phyloP scores from a whole-genome alignment of 2,797 vertebrate species.

The Channa striata region DNA sequence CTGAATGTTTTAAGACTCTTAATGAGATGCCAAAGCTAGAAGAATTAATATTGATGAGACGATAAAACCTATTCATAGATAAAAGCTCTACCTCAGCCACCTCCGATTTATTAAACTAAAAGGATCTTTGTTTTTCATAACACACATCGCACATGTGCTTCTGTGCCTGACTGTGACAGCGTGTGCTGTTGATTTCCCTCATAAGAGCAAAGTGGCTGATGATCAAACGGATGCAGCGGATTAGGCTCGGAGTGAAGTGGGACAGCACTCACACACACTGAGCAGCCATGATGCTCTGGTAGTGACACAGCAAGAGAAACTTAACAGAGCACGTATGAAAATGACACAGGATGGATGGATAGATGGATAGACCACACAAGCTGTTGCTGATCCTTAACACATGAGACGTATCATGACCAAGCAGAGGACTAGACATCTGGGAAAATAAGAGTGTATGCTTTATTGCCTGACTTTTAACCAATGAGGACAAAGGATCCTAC shows the following conservation, averaged over 20 bases:
- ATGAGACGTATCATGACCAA: no score
- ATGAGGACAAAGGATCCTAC: no score
- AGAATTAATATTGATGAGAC: not conserved
- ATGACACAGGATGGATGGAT: not conserved
- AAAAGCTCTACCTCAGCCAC: not conserved
- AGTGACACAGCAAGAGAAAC: not conserved
- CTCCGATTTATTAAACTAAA: not conserved
- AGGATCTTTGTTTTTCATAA: not conserved
- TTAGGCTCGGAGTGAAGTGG: slow-evolving; percentile 15
- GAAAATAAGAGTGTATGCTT: no score
- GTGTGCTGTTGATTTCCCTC: slow-evolving; percentile 13
- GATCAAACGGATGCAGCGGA: slow-evolving; percentile 32
- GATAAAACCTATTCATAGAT: not conserved
- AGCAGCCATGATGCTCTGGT: not conserved
- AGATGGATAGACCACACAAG: no score
- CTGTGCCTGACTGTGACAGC: slow-evolving; percentile 1
- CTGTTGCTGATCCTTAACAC: no score
- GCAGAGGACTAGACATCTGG: no score
- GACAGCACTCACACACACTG: slow-evolving; percentile 18
- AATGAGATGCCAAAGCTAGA: not conserved
- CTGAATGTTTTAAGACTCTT: not conserved
- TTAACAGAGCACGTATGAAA: not conserved
- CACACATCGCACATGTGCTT: not conserved
- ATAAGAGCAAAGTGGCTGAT: slow-evolving; percentile 21
- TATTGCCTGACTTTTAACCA: no score